Evolutionary conservation across 2,113 vertebrate species (phyloP).

Genomic region (Pheucticus melanocephalus): DNA sequence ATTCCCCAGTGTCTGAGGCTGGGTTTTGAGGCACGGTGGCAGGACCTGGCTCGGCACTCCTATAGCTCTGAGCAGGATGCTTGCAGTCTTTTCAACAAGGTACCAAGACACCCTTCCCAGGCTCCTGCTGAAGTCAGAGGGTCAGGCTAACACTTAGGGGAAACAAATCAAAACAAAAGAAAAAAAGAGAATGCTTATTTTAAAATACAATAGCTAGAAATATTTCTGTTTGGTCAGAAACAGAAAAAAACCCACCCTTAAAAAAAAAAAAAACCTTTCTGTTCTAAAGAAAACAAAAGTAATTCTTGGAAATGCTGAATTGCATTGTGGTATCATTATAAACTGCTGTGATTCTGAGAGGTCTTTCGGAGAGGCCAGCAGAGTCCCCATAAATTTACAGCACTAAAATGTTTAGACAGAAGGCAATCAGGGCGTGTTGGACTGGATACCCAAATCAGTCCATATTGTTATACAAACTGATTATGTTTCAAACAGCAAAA

Average conservation of each 20-base stretch:
- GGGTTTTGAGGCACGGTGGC: background rate
- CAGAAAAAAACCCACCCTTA: background rate
- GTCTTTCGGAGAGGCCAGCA: background rate
- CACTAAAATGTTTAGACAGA: conserved; percentile 27
- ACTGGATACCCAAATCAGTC: background rate
- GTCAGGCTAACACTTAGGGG: background rate
- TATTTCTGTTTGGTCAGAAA: conserved; percentile 3
- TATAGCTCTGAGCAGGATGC: background rate
- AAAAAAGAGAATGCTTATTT: background rate
- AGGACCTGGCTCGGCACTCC: background rate
- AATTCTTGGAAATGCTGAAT: conserved; percentile 47
- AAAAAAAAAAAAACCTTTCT: background rate
- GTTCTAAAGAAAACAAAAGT: conserved; percentile 39
- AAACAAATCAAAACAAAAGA: background rate
- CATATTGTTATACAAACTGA: background rate
- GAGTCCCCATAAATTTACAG: conserved; percentile 10
- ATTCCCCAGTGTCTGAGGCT: background rate
- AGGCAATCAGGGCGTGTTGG: background rate
- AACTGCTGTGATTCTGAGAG: background rate
- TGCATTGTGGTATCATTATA: background rate
- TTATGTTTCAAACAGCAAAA: conserved; percentile 43
- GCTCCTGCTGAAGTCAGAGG: background rate
- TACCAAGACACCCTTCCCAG: background rate
- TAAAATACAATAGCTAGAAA: background rate
- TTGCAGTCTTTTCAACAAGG: background rate